These are phyloP conservation scores for Epinotia ramella DNA, from an alignment of 2,888 invertebrate genomes.

Conservation along the genomic window DNA sequence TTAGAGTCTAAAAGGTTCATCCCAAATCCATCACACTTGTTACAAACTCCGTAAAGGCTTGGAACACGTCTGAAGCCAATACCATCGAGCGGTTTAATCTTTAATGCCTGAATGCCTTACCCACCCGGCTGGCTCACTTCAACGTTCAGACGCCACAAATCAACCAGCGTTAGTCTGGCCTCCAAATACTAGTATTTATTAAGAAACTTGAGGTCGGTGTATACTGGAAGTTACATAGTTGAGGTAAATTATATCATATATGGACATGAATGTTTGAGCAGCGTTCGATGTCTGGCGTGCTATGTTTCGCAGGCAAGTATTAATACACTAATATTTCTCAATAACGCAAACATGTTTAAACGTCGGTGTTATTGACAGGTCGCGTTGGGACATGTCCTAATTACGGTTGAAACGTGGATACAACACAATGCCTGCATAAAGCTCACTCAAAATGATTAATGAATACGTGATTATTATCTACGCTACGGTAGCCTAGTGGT, in stretches of 20 bases:
- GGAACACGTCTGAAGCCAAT: background rate
- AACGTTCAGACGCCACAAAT: background rate
- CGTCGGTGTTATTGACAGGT: background rate
- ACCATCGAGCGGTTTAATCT: background rate
- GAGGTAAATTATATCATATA: background rate
- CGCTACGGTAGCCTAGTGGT: no score
- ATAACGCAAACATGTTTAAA: background rate
- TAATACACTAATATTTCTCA: background rate
- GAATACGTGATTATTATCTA: no score
- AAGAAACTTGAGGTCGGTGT: no score
- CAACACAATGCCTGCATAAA: background rate
- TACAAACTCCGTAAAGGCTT: background rate
- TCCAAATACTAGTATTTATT: no score
- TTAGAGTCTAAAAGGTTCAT: background rate
- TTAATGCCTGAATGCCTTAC: background rate
- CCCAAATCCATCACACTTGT: background rate
- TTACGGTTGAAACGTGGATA: background rate
- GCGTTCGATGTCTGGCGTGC: conserved; percentile 1
- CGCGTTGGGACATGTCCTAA: background rate
- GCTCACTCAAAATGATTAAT: no score
- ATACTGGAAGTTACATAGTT: no score
- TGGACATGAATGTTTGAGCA: conserved; percentile 4
- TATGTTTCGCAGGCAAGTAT: background rate
- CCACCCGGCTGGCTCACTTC: background rate
- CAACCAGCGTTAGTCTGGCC: background rate